Evolutionary conservation across 2,888 invertebrate species (phyloP).

Genomic region (Criorhina ranunculi): DNA sequence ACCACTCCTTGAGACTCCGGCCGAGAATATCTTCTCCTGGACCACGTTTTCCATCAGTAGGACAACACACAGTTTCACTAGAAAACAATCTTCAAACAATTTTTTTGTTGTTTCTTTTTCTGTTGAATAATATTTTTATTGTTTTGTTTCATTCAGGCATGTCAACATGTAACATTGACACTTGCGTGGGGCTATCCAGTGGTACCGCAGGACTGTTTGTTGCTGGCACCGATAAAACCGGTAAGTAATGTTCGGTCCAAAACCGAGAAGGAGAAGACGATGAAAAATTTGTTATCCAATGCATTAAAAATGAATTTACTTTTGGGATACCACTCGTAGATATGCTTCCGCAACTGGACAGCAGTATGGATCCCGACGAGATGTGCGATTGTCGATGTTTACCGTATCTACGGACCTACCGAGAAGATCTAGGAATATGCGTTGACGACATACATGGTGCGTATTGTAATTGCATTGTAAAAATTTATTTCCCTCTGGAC

Average conservation of each 20-base stretch:
- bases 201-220: slow-evolving; percentile 83
- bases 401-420: slow-evolving; percentile 90
- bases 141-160: slow-evolving; percentile 79
- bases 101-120: slow-evolving; percentile 10
- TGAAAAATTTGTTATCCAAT: background rate
- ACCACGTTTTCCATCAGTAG: slow-evolving; percentile 27
- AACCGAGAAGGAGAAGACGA: background rate
- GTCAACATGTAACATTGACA: slow-evolving; percentile 83
- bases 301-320: slow-evolving; percentile 54
- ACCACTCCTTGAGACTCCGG: slow-evolving; percentile 50
- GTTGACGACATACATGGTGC: slow-evolving; percentile 94
- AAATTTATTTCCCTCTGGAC: slow-evolving; percentile 4
- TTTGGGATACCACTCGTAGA: slow-evolving; percentile 76
- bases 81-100: slow-evolving; percentile 18
- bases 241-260: slow-evolving; percentile 79
- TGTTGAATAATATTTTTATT: slow-evolving; percentile 55
- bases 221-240: slow-evolving; percentile 79
- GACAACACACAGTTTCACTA: slow-evolving; percentile 6
- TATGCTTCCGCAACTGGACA: slow-evolving; percentile 71
- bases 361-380: slow-evolving; percentile 79
- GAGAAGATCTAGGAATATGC: slow-evolving; percentile 93
- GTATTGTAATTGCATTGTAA: slow-evolving; percentile 77
- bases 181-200: slow-evolving; percentile 84
- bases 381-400: slow-evolving; percentile 92
- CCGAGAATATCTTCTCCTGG: slow-evolving; percentile 26